These are phyloP conservation scores for Argyra leucocephala DNA, from an alignment of 2,888 invertebrate species.

Conservation along the genomic window DNA sequence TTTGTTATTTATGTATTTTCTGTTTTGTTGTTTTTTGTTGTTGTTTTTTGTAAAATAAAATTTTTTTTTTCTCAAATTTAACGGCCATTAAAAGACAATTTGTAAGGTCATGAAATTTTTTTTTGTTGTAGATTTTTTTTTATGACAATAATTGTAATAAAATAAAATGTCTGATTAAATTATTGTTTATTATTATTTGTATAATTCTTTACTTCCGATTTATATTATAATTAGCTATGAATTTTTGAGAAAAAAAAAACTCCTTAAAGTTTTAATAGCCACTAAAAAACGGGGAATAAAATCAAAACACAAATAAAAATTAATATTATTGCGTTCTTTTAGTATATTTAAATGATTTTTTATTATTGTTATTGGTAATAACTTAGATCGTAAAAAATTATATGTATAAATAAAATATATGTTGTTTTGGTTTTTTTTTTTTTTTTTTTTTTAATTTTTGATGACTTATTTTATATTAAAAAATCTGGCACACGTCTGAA, in stretches of 20 bases:
- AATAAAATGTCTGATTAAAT: conserved; percentile 3
- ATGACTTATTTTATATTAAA: conserved; percentile 9
- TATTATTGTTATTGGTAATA: conserved; percentile 11
- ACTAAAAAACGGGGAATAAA: conserved; percentile 6
- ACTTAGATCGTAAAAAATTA: conserved; percentile 10
- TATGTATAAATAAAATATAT: conserved; percentile 4
- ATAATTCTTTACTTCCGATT: conserved; percentile 6
- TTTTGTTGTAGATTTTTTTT: not conserved
- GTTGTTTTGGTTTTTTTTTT: not conserved
- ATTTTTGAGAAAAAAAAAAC: conserved; percentile 1
- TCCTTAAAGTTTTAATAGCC: conserved; percentile 9
- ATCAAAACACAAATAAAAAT: conserved; percentile 10
- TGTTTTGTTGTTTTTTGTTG: too few species aligned
- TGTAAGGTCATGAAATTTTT: not conserved
- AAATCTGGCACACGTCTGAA: conserved; percentile 12
- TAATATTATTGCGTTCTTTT: conserved; percentile 11
- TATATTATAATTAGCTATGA: conserved; percentile 1
- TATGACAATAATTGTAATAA: conserved; percentile 6
- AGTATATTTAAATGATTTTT: conserved; percentile 12
- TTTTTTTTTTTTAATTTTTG: not conserved
- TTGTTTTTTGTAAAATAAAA: too few species aligned
- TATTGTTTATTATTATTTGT: not conserved
- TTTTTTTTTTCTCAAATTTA: not conserved
- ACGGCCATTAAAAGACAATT: conserved; percentile 3
- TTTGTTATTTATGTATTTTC: too few species aligned